Evolutionary conservation across 1,140 invertebrate genomes (phyloP).

Genomic region (Calephelis nemesis): DNA sequence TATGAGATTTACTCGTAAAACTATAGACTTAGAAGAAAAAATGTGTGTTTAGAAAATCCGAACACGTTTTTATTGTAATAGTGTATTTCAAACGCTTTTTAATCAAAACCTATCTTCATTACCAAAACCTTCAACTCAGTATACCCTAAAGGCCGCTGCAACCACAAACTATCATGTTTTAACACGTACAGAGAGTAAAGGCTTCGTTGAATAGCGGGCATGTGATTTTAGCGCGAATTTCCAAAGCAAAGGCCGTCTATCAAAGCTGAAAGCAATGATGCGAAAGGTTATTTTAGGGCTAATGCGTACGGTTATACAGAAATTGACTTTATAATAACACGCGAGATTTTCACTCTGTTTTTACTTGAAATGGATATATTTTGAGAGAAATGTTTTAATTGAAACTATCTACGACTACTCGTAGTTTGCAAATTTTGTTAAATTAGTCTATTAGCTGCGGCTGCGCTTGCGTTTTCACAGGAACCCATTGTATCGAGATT

Average conservation of each 20-base stretch:
- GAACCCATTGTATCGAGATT: too few species aligned
- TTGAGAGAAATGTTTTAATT: too few species aligned
- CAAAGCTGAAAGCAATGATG: slow-evolving; percentile 16
- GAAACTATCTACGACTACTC: too few species aligned
- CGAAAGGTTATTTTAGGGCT: slow-evolving; percentile 16
- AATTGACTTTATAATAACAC: slow-evolving; percentile 19
- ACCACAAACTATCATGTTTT: slow-evolving; percentile 17
- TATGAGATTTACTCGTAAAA: too few species aligned
- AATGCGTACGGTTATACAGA: slow-evolving; percentile 11
- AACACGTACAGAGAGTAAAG: slow-evolving; percentile 7
- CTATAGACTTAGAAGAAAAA: too few species aligned
- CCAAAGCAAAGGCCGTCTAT: slow-evolving; percentile 9
- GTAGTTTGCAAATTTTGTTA: too few species aligned
- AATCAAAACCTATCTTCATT: not conserved
- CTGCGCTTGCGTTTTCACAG: too few species aligned
- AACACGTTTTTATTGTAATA: too few species aligned
- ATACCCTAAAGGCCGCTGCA: not conserved
- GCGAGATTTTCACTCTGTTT: not conserved
- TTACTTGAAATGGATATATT: too few species aligned
- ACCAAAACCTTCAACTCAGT: not conserved
- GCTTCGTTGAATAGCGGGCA: slow-evolving; percentile 9
- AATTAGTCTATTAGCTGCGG: too few species aligned
- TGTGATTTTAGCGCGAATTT: slow-evolving; percentile 16
- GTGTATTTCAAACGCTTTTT: not conserved
- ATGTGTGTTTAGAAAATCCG: too few species aligned